Percentiles rank a stretch among this genome's conserved stretches.
These are phyloP conservation scores for Lichenostomus cassidix DNA, from an alignment of 2,113 vertebrate species.

Conservation along the genomic window DNA sequence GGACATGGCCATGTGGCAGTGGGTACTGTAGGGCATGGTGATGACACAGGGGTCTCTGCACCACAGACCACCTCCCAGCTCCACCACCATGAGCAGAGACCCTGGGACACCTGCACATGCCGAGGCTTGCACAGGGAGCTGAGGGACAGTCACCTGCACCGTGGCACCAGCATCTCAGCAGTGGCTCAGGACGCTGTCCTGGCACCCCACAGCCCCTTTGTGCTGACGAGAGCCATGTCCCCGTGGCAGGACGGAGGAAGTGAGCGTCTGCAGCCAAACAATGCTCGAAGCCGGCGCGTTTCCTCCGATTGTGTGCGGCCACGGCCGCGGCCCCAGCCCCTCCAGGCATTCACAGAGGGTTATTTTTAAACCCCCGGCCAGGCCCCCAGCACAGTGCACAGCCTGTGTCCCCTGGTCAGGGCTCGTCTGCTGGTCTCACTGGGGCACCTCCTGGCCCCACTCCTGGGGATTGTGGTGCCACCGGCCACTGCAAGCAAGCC, in stretches of 20 bases:
- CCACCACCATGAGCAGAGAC: fast-evolving
- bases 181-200: background rate
- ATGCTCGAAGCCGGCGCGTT: slow-evolving; percentile 35
- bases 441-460: background rate
- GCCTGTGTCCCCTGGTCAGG: background rate
- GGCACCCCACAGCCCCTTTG: background rate
- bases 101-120: background rate
- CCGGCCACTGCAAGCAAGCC: background rate
- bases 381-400: background rate
- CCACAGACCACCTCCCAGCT: background rate
- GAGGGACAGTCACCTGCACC: background rate
- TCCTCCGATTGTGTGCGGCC: slow-evolving; percentile 64
- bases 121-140: fast-evolving
- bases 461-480: fast-evolving
- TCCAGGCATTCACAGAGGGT: slow-evolving; percentile 17
- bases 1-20: fast-evolving
- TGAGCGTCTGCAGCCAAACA: slow-evolving; percentile 51
- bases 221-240: background rate
- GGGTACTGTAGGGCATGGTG: background rate
- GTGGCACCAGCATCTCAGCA: background rate
- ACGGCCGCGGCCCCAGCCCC: background rate
- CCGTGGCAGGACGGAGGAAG: slow-evolving; percentile 30
- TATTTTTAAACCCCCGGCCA: slow-evolving; percentile 40
- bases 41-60: background rate
- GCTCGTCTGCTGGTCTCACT: fast-evolving